phyloP scores from a whole-genome alignment of 2,888 invertebrate species.

The Agonopterix subpropinquella region DNA sequence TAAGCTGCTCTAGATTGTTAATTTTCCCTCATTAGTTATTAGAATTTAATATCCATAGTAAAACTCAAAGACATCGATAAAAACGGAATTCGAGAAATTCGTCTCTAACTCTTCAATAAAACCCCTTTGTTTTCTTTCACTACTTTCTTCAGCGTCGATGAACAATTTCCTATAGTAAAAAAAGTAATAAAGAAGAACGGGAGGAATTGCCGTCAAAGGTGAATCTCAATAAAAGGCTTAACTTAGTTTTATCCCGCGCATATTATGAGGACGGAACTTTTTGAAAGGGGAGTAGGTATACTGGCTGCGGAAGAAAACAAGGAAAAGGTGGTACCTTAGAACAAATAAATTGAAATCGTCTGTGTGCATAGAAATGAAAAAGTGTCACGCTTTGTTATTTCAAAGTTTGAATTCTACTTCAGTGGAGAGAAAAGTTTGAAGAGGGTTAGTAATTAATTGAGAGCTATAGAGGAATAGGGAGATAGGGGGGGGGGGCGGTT shows the following conservation, averaged over 20 bases:
- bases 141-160: constrained; percentile 28
- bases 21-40: no score
- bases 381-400: constrained; percentile 1
- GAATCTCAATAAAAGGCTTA: constrained; percentile 52
- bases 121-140: constrained; percentile 26
- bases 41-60: no score
- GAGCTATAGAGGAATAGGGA: no score
- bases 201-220: constrained; percentile 46
- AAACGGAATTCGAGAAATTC: no score
- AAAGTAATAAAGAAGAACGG: constrained; percentile 52
- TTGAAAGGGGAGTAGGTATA: constrained; percentile 58
- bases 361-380: constrained; percentile 19
- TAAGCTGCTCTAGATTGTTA: no score
- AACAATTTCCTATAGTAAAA: constrained; percentile 35
- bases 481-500: no score
- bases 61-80: no score
- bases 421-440: not conserved
- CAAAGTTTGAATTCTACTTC: not conserved
- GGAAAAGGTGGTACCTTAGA: constrained; percentile 62
- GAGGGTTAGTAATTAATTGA: not conserved
- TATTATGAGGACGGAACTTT: constrained; percentile 57
- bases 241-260: constrained; percentile 35
- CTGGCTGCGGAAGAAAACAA: constrained; percentile 45
- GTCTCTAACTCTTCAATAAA: no score
- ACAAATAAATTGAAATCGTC: constrained; percentile 49